Percentiles rank a stretch among this genome's conserved stretches.
Conservation (phyloP, 1,140 invertebrate genomes). For the Potamilus streckersoni region DNA sequence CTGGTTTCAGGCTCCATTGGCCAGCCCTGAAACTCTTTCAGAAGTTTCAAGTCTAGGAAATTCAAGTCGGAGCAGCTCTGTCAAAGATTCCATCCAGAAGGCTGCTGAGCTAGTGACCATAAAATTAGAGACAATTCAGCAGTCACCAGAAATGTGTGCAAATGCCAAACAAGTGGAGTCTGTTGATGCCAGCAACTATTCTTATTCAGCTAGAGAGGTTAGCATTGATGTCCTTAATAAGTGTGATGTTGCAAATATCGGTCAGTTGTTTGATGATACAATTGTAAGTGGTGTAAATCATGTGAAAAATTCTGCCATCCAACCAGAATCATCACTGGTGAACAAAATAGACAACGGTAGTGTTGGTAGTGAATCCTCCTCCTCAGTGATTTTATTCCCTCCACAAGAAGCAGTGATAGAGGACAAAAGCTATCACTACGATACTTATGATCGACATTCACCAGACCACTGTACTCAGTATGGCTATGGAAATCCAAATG, state of each 20-base stretch:
- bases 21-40: constrained; percentile 21
- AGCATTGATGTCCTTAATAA: too few relatives aligned
- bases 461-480: constrained; percentile 15
- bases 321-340: too few relatives aligned
- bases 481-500: constrained; percentile 26
- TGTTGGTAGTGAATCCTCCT: too few relatives aligned
- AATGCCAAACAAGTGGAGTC: background rate
- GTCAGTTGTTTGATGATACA: too few relatives aligned
- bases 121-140: constrained; percentile 26
- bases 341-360: too few relatives aligned
- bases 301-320: too few relatives aligned
- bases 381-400: too few relatives aligned
- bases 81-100: constrained; percentile 8
- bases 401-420: too few relatives aligned
- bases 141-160: constrained; percentile 21
- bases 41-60: constrained; percentile 25
- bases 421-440: background rate
- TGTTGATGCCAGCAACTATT: too few relatives aligned
- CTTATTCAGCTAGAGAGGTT: too few relatives aligned
- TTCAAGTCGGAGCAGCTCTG: constrained; percentile 14
- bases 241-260: too few relatives aligned
- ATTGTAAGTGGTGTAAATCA: too few relatives aligned
- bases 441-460: constrained; percentile 19
- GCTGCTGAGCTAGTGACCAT: background rate
- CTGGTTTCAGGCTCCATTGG: constrained; percentile 19